Evolutionary conservation across 92 coral and sea anemone species (phyloP).

Genomic region (Epizoanthus ramosus): DNA sequence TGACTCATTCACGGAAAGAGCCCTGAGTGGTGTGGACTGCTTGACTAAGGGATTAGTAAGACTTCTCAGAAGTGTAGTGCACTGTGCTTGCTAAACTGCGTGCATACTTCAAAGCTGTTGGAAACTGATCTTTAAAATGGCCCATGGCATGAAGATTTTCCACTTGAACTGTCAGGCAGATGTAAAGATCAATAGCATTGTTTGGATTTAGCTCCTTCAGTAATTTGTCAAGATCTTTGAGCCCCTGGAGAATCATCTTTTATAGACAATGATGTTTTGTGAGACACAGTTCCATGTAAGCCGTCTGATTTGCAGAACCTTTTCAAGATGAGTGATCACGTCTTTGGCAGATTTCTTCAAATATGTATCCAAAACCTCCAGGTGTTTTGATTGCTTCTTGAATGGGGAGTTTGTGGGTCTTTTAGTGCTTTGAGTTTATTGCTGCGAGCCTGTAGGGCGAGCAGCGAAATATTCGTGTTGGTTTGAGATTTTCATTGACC

Average conservation of each 20-base stretch:
- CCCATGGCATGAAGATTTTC: constrained; percentile 20
- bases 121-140: constrained; percentile 35
- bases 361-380: constrained; percentile 9
- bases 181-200: constrained; percentile 9
- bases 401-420: constrained; percentile 14
- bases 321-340: constrained; percentile 27
- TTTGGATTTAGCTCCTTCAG: constrained; percentile 30
- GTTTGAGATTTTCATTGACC: no score
- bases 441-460: no score
- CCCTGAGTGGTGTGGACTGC: no score
- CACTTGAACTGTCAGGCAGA: constrained; percentile 37
- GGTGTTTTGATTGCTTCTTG: background rate
- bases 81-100: constrained; percentile 30
- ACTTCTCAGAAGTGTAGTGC: no score
- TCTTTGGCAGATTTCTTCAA: constrained; percentile 3
- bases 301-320: constrained; percentile 39
- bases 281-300: constrained; percentile 37
- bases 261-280: constrained; percentile 35
- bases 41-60: no score
- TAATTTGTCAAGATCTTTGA: constrained; percentile 28
- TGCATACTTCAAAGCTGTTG: constrained; percentile 26
- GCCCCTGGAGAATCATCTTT: constrained; percentile 27
- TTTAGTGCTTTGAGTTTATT: no score
- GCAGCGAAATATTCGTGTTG: no score
- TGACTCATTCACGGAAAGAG: no score